Evolutionary conservation across 1,140 invertebrate species (phyloP), one percentile per base, ranked within the genome.

Genomic region (Fopius arisanus): DNA sequence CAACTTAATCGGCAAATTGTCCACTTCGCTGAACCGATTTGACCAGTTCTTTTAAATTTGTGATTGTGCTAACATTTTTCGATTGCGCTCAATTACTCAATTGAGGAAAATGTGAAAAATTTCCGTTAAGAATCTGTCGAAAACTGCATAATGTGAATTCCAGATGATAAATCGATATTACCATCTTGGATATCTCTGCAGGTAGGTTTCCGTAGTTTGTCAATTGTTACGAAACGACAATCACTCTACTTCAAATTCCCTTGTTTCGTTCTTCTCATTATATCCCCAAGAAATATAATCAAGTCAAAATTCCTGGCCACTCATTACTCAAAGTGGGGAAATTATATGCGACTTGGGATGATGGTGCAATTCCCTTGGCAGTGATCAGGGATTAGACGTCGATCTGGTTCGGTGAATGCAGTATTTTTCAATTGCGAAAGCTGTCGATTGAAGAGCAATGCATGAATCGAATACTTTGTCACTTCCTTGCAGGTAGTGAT

Each of bases 341-440:
- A 59, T 10, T 65, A 40, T 43, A 2, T 29, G 5, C 2, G 10
- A 16, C 4, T 62, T 23, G 19, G 14, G n/a, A n/a, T 26, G 31
- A 33, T 66, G 70, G 70, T 72, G 70, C 62, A 67, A 72, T 72
- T 66, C 14, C 67, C 26, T 72, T 72, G 70, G 63, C 70, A 72
- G 5, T 72, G 70, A 72, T 66, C 33, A 54, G 40, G 10, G 43
- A 12, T 21, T 37, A 12, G 29, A 26, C 16, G 28, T 19, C 33
- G 43, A 51, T 69, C n/a, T 3, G 31, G 31, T 67, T 7, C 37
- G 37, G 5, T 40, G 31, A 67, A 40, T 43, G 66, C 37, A 3
- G 37, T 67, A 12, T 43, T 37, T 40, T 40, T 69, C 48, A 28
- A 54, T 69, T 69, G 67, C 67, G 67, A 69, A 69, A 69, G 26